phyloP scores from a whole-genome alignment of 2,797 vertebrate genomes.

The Acipenser oxyrinchus region DNA sequence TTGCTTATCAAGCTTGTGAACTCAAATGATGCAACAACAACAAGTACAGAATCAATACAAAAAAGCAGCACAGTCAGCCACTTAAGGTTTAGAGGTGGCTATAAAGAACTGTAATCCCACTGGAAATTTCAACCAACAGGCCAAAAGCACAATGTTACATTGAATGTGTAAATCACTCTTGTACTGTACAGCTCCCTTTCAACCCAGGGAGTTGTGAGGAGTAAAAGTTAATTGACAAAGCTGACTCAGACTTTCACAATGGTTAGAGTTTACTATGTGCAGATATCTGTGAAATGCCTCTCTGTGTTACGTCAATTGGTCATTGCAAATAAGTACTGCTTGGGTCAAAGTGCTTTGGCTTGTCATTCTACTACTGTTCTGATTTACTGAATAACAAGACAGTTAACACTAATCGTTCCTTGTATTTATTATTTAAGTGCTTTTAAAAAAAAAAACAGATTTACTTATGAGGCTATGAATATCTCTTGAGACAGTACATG shows the following conservation, averaged over 20 bases:
- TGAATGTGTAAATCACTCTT: slow-evolving; percentile 47
- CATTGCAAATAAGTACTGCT: slow-evolving; percentile 68
- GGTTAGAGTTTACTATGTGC: slow-evolving; percentile 70
- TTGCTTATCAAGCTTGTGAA: slow-evolving; percentile 42
- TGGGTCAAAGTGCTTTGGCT: slow-evolving; percentile 55
- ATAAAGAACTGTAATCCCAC: slow-evolving; percentile 9
- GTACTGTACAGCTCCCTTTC: slow-evolving; percentile 41
- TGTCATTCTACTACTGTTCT: slow-evolving; percentile 78
- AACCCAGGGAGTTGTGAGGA: slow-evolving; percentile 31
- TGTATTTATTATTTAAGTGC: slow-evolving; percentile 98
- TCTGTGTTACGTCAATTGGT: slow-evolving; percentile 82
- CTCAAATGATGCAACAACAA: slow-evolving; percentile 6
- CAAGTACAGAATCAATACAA: neutral
- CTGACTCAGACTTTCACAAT: slow-evolving; percentile 68
- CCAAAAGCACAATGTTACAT: slow-evolving; percentile 75
- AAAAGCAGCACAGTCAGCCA: slow-evolving; percentile 39
- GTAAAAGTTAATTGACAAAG: slow-evolving; percentile 48
- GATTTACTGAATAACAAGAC: slow-evolving; percentile 89
- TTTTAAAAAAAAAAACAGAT: slow-evolving; percentile 76
- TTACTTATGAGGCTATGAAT: slow-evolving; percentile 71
- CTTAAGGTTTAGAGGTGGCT: slow-evolving; percentile 38
- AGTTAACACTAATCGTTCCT: slow-evolving; percentile 94
- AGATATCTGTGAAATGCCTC: slow-evolving; percentile 88
- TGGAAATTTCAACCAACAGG: slow-evolving; percentile 39
- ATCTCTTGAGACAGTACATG: slow-evolving; percentile 84